Conservation (phyloP, 2,888 invertebrate genomes). For the Epsilonema sp. region DNA sequence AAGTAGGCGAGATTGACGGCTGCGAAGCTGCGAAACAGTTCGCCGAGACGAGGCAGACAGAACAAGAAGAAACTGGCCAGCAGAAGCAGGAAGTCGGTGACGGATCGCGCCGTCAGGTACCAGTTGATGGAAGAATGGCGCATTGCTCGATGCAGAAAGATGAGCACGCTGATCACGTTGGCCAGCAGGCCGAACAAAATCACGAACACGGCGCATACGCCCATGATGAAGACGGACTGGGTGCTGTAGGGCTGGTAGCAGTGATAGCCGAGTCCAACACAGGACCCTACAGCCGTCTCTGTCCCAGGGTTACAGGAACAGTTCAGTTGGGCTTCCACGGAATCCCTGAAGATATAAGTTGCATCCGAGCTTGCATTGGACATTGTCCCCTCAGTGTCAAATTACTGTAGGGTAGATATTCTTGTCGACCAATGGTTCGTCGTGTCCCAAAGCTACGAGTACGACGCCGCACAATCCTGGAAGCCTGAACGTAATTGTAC, state of each 20-base stretch:
- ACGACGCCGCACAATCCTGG: too few species aligned
- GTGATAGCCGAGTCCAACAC: too few species aligned
- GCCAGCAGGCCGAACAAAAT: slow-evolving; percentile 6
- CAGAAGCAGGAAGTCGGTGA: slow-evolving; percentile 24
- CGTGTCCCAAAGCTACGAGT: too few species aligned
- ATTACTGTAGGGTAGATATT: too few species aligned
- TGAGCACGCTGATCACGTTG: slow-evolving; percentile 21
- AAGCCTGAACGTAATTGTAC: too few species aligned
- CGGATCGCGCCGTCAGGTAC: slow-evolving; percentile 31
- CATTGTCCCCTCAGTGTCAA: too few species aligned
- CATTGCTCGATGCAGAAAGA: slow-evolving; percentile 21
- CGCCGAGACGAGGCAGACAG: slow-evolving; percentile 41
- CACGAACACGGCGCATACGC: slow-evolving; percentile 17
- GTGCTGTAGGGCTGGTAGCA: neutral
- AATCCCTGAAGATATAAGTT: too few species aligned
- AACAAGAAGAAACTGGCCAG: slow-evolving; percentile 47
- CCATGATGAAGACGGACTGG: slow-evolving; percentile 19
- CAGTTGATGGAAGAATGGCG: slow-evolving; percentile 28
- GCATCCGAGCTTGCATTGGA: too few species aligned
- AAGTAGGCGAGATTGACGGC: slow-evolving; percentile 14
- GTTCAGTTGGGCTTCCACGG: too few species aligned
- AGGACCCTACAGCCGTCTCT: too few species aligned
- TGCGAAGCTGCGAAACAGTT: slow-evolving; percentile 43
- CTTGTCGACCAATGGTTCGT: too few species aligned
- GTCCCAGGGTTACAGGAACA: too few species aligned